Evolutionary conservation across 2,113 vertebrate species (phyloP).

Genomic region (Bagarius yarrelli): DNA sequence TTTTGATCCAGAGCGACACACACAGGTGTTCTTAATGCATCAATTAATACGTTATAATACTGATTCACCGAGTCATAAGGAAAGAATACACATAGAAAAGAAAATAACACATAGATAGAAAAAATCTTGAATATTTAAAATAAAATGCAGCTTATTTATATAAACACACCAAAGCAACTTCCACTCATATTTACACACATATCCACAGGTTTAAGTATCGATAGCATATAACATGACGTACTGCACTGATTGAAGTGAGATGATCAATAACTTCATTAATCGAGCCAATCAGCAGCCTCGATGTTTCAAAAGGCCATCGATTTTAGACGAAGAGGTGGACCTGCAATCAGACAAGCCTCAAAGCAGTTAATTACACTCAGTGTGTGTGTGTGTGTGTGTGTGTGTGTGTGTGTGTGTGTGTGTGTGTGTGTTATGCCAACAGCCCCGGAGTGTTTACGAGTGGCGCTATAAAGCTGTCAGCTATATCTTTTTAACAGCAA

Average conservation of each 20-base stretch:
- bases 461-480: background rate
- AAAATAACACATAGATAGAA: no score
- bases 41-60: no score
- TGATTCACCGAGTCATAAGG: no score
- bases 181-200: background rate
- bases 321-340: background rate
- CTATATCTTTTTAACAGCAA: background rate
- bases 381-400: background rate
- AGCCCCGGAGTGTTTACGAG: background rate
- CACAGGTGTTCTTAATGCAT: no score
- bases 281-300: background rate
- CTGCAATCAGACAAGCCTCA: constrained; percentile 6
- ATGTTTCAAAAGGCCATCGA: background rate
- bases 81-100: no score
- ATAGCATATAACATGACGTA: background rate
- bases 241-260: background rate
- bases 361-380: background rate
- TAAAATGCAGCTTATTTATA: no score
- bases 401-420: background rate
- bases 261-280: constrained; percentile 11
- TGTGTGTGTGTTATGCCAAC: background rate
- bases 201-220: background rate
- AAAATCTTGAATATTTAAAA: no score
- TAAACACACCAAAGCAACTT: no score
- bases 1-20: no score